These are phyloP conservation scores for Coenobita brevimanus DNA, from an alignment of 1,140 invertebrate species.

Conservation along the genomic window DNA sequence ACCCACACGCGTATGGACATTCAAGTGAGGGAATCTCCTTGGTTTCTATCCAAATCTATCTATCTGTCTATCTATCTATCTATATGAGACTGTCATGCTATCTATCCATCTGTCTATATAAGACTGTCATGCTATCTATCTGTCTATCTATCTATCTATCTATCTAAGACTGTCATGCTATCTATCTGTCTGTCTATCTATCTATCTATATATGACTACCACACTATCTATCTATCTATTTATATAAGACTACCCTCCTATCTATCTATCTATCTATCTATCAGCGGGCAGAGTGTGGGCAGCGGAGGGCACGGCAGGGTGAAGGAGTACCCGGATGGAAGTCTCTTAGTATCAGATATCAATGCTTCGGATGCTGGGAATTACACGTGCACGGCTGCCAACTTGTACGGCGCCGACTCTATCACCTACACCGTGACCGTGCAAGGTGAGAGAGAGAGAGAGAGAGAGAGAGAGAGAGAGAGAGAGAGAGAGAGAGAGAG, in stretches of 20 bases:
- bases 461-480: neutral
- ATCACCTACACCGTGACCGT: conserved; percentile 70
- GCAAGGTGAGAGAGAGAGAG: conserved; percentile 59
- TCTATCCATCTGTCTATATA: conserved; percentile 1
- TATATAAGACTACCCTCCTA: no score
- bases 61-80: conserved; percentile 15
- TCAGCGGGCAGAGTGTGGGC: conserved; percentile 54
- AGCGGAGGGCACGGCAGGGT: conserved; percentile 56
- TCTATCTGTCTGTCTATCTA: conserved; percentile 3
- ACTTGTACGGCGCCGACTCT: conserved; percentile 69
- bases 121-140: no score
- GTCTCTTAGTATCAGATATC: conserved; percentile 62
- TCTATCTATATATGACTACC: no score
- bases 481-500: no score
- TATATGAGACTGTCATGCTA: no score
- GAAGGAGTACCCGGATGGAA: conserved; percentile 68
- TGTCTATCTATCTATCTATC: neutral
- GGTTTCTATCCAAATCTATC: no score
- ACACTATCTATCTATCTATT: neutral
- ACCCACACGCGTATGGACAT: conserved; percentile 61
- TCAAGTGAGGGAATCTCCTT: conserved; percentile 69
- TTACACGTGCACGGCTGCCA: conserved; percentile 71
- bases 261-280: neutral
- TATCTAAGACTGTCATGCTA: no score
- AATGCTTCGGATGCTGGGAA: conserved; percentile 70